Evolutionary conservation across 2,797 vertebrate genomes (phyloP).

Genomic region (Botia almorhae): DNA sequence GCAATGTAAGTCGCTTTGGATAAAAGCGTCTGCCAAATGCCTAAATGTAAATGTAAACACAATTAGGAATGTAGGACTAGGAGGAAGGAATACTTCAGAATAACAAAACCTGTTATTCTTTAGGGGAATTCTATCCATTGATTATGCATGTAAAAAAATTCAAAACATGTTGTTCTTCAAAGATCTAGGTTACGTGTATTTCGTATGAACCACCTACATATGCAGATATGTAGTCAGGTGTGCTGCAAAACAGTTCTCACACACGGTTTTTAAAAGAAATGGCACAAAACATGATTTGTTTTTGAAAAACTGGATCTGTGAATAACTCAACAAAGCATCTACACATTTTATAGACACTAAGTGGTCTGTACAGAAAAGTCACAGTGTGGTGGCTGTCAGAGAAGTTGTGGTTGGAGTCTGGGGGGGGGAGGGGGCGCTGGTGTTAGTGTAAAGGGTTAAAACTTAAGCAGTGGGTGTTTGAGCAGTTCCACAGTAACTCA

Average conservation of each 20-base stretch:
- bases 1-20: no score
- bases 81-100: no score
- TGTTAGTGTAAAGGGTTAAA: not conserved
- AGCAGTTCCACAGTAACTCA: not conserved
- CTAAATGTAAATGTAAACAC: no score
- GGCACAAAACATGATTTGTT: not conserved
- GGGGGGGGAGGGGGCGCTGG: no score
- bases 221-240: not conserved
- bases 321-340: not conserved
- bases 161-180: not conserved
- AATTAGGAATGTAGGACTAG: no score
- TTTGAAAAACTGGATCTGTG: not conserved
- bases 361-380: not conserved
- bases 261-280: not conserved
- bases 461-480: not conserved
- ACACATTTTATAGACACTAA: not conserved
- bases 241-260: not conserved
- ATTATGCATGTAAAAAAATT: not conserved
- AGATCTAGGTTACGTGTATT: no score
- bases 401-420: not conserved
- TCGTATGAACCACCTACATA: no score
- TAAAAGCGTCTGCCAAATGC: no score
- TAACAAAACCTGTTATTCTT: not conserved
- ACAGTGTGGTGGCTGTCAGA: not conserved
- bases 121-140: not conserved